Evolutionary conservation across 1,140 invertebrate genomes (phyloP).

Genomic region (Drosophila lowei): DNA sequence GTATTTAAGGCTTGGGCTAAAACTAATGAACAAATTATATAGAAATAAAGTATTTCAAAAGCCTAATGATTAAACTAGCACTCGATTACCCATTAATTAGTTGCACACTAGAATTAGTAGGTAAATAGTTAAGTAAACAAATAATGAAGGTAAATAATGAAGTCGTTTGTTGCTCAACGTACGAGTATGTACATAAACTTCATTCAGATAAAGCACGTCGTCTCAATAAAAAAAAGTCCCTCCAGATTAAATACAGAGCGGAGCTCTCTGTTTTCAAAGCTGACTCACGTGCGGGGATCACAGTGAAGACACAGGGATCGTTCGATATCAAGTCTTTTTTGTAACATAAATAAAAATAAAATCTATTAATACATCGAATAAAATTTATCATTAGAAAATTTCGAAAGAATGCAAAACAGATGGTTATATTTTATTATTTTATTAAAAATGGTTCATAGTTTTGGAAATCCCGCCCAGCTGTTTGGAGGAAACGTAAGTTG

Average conservation of each 20-base stretch:
- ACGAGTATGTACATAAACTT: not conserved
- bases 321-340: constrained; percentile 5
- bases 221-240: constrained; percentile 37
- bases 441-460: not conserved
- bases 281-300: constrained; percentile 59
- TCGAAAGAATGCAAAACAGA: too few relatives aligned
- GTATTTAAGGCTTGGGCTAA: too few relatives aligned
- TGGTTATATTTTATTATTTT: not conserved
- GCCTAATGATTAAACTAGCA: too few relatives aligned
- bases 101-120: too few relatives aligned
- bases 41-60: too few relatives aligned
- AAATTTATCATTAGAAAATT: too few relatives aligned
- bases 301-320: constrained; percentile 14
- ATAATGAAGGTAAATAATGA: too few relatives aligned
- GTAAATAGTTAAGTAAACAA: not conserved
- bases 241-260: constrained; percentile 9
- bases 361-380: not conserved
- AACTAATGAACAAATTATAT: too few relatives aligned
- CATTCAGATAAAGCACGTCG: constrained; percentile 59
- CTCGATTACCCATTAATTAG: too few relatives aligned
- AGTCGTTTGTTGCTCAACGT: not conserved
- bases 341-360: not conserved
- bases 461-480: too few relatives aligned
- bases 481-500: too few relatives aligned
- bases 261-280: not conserved